phyloP scores from a whole-genome alignment of 2,797 vertebrate species.

The Paratrypauchen microcephalus region DNA sequence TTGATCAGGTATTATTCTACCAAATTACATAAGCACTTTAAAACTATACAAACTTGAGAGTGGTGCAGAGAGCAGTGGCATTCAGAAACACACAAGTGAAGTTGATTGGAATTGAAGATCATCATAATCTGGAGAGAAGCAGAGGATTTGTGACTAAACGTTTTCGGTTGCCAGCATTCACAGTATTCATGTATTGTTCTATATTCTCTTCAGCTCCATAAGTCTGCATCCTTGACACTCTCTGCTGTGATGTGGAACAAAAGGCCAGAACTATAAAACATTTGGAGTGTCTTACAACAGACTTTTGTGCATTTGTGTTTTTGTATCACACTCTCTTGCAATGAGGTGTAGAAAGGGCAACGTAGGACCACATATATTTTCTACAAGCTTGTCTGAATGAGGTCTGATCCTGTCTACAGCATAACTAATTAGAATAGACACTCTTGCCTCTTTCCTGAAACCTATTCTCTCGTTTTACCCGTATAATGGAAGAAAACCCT shows the following conservation, averaged over 20 bases:
- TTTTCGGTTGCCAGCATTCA: neutral
- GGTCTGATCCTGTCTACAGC: neutral
- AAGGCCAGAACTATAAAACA: neutral
- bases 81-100: conserved; percentile 2
- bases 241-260: neutral
- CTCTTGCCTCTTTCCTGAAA: neutral
- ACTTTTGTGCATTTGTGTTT: no score
- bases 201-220: neutral
- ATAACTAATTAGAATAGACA: neutral
- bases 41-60: neutral
- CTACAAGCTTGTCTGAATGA: neutral
- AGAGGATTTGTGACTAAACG: neutral
- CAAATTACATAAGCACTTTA: no score
- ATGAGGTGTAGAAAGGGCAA: no score
- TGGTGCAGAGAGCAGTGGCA: neutral
- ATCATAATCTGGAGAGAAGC: neutral
- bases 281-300: no score
- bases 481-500: neutral
- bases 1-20: no score
- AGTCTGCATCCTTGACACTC: neutral
- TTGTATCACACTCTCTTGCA: no score
- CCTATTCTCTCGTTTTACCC: neutral
- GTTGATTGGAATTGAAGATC: neutral
- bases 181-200: neutral
- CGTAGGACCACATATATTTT: neutral